Base-by-base conservation (phyloP, 2,797 vertebrate species). In the Cyclopterus lumpus region DNA sequence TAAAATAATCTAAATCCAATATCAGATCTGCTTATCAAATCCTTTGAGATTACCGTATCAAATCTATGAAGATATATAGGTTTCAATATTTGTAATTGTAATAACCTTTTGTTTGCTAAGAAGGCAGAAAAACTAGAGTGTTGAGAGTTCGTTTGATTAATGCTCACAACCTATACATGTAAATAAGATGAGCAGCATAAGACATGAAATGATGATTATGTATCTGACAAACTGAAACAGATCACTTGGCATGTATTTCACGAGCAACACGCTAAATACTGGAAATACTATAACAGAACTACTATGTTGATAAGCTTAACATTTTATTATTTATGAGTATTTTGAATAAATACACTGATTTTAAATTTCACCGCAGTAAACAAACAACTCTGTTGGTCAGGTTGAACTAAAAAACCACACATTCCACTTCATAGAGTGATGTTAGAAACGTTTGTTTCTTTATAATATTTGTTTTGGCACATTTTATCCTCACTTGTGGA, bases 291-390 rank as follows among this genome's bases (percentile, higher is more conserved):
- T 77, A 62, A 36, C 44, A 30, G 0, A 57, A 51, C 51, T 2
- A 26, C 4, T 55, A 30, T 5, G 10, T 18, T 49, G n/a, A 54
- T 26, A 28, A 15, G 20, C 12, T 32, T 61, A 30, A 59, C n/a
- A n/a, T n/a, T n/a, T n/a, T n/a, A 73, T 73, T 10, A 67, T n/a
- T 34, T 34, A 34, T 34, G 1, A 36, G 34, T 8, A 42, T 55
- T 70, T 30, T 32, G 18, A 38, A 65, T 53, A 9, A 46, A 42
- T 12, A 28, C 53, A 46, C 10, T 3, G 3, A 44, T 28, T 15
- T 72, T 65, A 38, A 5, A 66, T 67, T 62, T 63, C 32, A n/a
- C 20, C 46, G n/a, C 46, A 48, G 2, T 48, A 20, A 48, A 64
- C 34, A 22, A 3, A 59, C 0, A 63, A 0, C 18, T 40, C 10